Percentiles rank a stretch among this genome's conserved stretches.
These are phyloP conservation scores for Xenopus borealis DNA, from an alignment of 2,113 vertebrate genomes.

Conservation along the genomic window DNA sequence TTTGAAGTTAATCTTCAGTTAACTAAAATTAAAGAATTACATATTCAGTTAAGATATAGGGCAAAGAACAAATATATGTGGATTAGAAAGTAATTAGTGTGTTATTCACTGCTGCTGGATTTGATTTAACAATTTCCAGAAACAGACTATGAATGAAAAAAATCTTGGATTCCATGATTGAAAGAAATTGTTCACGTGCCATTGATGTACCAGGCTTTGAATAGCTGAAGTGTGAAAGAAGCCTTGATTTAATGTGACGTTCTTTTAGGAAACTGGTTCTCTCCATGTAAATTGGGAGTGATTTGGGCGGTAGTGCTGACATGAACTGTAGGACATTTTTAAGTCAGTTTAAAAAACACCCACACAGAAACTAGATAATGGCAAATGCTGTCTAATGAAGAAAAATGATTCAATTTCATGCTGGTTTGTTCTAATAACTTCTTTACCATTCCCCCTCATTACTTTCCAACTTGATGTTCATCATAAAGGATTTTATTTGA, in stretches of 20 bases:
- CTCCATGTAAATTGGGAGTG: constrained; percentile 30
- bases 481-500: constrained; percentile 45
- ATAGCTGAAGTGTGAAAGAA: constrained; percentile 27
- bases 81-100: too few species aligned
- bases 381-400: constrained; percentile 46
- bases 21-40: too few species aligned
- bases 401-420: constrained; percentile 48
- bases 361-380: neutral
- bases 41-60: too few species aligned
- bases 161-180: neutral
- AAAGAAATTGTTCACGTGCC: constrained; percentile 4
- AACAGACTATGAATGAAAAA: too few species aligned
- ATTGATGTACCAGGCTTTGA: constrained; percentile 12
- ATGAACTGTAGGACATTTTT: neutral
- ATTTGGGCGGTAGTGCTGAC: neutral
- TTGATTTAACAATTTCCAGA: too few species aligned
- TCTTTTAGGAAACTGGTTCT: constrained; percentile 9
- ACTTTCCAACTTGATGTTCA: constrained; percentile 46
- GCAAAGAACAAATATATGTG: too few species aligned
- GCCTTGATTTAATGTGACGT: constrained; percentile 26
- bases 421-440: constrained; percentile 50
- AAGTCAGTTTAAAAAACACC: constrained; percentile 8
- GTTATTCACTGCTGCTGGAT: too few species aligned
- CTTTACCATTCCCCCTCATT: constrained; percentile 51
- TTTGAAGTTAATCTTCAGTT: too few species aligned